Conservation (phyloP, 2,888 invertebrate genomes). For the Hirtodrosophila duncani region DNA sequence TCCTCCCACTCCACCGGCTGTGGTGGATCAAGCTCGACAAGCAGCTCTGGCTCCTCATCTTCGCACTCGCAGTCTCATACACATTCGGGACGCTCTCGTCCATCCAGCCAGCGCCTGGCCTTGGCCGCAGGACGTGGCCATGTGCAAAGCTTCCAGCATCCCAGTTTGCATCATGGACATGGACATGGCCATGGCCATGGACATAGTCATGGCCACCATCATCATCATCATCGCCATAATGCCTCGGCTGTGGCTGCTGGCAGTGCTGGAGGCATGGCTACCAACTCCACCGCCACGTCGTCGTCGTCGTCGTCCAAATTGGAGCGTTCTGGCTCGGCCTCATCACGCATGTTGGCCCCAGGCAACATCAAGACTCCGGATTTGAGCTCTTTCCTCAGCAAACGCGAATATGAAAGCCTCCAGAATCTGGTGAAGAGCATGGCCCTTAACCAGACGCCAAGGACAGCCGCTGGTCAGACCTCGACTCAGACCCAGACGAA, state of each 20-base stretch:
- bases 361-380: conserved; percentile 56
- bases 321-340: background rate
- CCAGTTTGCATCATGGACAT: conserved; percentile 49
- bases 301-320: background rate
- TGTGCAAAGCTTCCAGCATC: conserved; percentile 63
- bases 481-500: conserved; percentile 8
- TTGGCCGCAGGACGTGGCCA: conserved; percentile 42
- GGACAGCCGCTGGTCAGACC: background rate
- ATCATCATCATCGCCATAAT: conserved; percentile 31
- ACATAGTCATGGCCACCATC: conserved; percentile 11
- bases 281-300: background rate
- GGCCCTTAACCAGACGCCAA: conserved; percentile 60
- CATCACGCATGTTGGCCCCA: conserved; percentile 1
- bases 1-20: conserved; percentile 2
- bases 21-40: background rate
- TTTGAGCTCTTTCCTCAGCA: conserved; percentile 69
- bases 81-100: conserved; percentile 44
- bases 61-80: conserved; percentile 1
- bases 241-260: conserved; percentile 57
- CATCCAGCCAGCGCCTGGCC: conserved; percentile 65
- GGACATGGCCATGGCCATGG: background rate
- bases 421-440: conserved; percentile 75
- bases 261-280: conserved; percentile 21
- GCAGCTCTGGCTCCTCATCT: background rate
- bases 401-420: conserved; percentile 73